These are phyloP conservation scores for Austrofundulus limnaeus DNA, from an alignment of 2,113 vertebrate species.

Conservation along the genomic window DNA sequence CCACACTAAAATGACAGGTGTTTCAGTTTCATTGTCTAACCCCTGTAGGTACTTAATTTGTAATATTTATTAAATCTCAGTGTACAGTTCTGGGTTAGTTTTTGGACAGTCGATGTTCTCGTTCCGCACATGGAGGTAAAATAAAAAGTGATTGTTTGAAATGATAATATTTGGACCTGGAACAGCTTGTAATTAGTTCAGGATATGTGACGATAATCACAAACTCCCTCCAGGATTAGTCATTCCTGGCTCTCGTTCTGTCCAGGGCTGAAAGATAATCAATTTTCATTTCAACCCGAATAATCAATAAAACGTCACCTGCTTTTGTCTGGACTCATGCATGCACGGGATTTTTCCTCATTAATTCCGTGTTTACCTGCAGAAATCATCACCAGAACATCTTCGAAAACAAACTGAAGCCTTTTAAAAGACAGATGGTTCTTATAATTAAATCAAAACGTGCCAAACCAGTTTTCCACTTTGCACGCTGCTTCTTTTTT, in stretches of 20 bases:
- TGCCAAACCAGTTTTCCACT: slow-evolving; percentile 2
- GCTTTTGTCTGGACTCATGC: slow-evolving; percentile 16
- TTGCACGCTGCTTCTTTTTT: slow-evolving; percentile 16
- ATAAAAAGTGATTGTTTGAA: slow-evolving; percentile 29
- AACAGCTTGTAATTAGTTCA: slow-evolving; percentile 36
- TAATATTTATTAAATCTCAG: too few relatives aligned
- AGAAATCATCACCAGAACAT: slow-evolving; percentile 19
- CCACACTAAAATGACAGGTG: too few relatives aligned
- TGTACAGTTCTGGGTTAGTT: too few relatives aligned
- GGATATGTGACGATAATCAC: slow-evolving; percentile 29
- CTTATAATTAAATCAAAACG: too few relatives aligned
- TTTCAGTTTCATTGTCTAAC: too few relatives aligned
- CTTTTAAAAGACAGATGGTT: slow-evolving; percentile 25
- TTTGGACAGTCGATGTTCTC: slow-evolving; percentile 4
- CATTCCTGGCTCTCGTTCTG: slow-evolving; percentile 45
- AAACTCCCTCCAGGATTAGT: slow-evolving; percentile 39
- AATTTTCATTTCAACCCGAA: slow-evolving; percentile 32
- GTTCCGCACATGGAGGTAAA: slow-evolving; percentile 33
- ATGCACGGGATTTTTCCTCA: slow-evolving; percentile 13
- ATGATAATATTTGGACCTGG: slow-evolving; percentile 11
- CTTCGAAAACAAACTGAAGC: slow-evolving; percentile 23
- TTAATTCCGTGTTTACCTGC: not conserved
- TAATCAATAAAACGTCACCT: not conserved
- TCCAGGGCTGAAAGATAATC: slow-evolving; percentile 43
- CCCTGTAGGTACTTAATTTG: too few relatives aligned